Percentiles rank a stretch among this genome's conserved stretches.
Evolutionary conservation across 2,113 vertebrate genomes (phyloP).

Genomic region (Chaetops frenatus): DNA sequence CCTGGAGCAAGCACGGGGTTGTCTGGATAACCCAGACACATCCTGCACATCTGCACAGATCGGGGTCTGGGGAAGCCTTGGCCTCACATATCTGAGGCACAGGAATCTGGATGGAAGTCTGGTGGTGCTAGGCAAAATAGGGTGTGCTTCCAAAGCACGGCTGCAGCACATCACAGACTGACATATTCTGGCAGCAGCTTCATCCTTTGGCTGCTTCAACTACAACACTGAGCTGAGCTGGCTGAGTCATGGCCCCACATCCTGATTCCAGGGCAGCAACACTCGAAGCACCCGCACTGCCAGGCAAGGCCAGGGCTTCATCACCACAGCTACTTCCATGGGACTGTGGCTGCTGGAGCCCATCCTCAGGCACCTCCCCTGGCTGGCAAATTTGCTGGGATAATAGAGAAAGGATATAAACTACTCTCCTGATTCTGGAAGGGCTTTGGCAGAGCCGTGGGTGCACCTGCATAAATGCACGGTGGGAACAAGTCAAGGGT

Average conservation of each 20-base stretch:
- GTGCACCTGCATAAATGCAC: background rate
- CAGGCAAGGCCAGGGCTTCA: background rate
- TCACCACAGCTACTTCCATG: background rate
- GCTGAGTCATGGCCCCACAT: background rate
- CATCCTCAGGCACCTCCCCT: accelerated
- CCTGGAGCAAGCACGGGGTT: background rate
- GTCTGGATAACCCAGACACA: background rate
- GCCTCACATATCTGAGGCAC: background rate
- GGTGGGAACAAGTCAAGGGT: background rate
- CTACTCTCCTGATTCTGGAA: background rate
- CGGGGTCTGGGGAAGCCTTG: background rate
- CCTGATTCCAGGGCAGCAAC: background rate
- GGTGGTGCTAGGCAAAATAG: background rate
- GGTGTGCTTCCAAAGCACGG: background rate
- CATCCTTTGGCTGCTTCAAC: background rate
- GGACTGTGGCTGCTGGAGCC: background rate
- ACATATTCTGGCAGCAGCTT: background rate
- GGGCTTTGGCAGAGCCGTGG: background rate
- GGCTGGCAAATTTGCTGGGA: background rate
- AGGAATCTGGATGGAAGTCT: background rate
- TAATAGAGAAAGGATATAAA: background rate
- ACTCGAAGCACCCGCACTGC: background rate
- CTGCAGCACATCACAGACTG: background rate
- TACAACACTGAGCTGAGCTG: background rate
- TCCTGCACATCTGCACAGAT: background rate